Evolutionary conservation across 2,113 vertebrate species (phyloP).

Genomic region (Pipra filicauda): DNA sequence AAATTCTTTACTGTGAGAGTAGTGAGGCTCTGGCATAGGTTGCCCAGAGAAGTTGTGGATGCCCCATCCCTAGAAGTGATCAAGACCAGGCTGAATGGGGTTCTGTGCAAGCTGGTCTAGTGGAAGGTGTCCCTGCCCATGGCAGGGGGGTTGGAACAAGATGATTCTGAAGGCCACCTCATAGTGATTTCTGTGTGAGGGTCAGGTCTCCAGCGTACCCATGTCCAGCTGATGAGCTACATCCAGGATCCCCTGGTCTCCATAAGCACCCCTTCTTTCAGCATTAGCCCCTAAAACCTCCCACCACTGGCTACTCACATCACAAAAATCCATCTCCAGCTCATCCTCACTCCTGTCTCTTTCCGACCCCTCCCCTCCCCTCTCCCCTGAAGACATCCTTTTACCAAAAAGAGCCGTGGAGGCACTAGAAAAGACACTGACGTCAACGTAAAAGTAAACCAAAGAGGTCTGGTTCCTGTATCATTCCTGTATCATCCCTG

Average conservation of each 20-base stretch:
- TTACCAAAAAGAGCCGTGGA: constrained; percentile 63
- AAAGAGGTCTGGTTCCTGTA: constrained; percentile 61
- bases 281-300: background rate
- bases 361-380: constrained; percentile 18
- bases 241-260: background rate
- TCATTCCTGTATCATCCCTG: constrained; percentile 40
- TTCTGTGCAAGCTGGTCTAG: background rate
- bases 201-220: background rate
- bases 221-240: background rate
- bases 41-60: background rate
- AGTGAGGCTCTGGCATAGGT: background rate
- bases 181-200: background rate
- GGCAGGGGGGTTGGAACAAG: background rate
- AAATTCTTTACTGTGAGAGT: background rate
- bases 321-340: background rate
- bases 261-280: background rate
- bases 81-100: background rate
- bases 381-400: constrained; percentile 55
- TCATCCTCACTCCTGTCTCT: background rate
- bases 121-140: background rate
- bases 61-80: background rate
- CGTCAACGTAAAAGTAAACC: constrained; percentile 74
- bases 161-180: background rate
- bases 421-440: constrained; percentile 64
- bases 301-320: background rate